Percentiles rank a stretch among this genome's conserved stretches.
Conservation (phyloP, 2,113 vertebrate genomes). For the Pteruthius melanotis region DNA sequence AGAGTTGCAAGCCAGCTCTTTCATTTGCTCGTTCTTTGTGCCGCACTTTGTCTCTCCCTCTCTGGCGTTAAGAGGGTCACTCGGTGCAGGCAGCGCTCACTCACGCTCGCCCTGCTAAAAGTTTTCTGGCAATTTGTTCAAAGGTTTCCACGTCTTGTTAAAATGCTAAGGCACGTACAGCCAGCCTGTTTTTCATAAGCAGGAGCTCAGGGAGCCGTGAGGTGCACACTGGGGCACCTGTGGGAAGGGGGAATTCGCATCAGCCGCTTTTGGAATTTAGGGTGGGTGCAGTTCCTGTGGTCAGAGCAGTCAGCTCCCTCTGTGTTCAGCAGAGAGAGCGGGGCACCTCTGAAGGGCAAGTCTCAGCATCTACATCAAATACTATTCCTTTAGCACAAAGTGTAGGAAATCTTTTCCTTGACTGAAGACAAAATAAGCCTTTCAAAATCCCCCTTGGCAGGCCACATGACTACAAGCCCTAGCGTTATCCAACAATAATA, state of each 20-base stretch:
- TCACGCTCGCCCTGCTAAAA: background rate
- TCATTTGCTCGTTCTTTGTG: conserved; percentile 64
- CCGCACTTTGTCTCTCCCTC: conserved; percentile 55
- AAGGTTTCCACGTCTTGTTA: conserved; percentile 34
- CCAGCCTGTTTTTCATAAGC: background rate
- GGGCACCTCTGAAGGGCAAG: background rate
- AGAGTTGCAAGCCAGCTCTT: conserved; percentile 61
- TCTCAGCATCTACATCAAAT: background rate
- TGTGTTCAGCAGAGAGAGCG: fast-evolving
- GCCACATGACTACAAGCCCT: background rate
- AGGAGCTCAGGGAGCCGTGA: background rate
- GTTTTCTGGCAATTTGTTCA: conserved; percentile 62
- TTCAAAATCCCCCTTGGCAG: conserved; percentile 20
- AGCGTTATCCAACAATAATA: conserved; percentile 38
- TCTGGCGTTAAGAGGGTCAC: conserved; percentile 51
- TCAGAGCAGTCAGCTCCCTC: background rate
- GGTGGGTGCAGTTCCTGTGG: too few relatives aligned
- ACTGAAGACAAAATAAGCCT: background rate
- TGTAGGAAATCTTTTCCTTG: background rate
- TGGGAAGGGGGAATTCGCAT: fast-evolving
- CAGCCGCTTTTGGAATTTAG: background rate
- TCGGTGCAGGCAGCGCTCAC: conserved; percentile 9
- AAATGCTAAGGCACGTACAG: background rate
- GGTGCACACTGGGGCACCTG: background rate
- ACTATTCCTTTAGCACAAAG: background rate